Evolutionary conservation across 2,888 invertebrate species (phyloP).

Genomic region (Hirudinaria manillensis): DNA sequence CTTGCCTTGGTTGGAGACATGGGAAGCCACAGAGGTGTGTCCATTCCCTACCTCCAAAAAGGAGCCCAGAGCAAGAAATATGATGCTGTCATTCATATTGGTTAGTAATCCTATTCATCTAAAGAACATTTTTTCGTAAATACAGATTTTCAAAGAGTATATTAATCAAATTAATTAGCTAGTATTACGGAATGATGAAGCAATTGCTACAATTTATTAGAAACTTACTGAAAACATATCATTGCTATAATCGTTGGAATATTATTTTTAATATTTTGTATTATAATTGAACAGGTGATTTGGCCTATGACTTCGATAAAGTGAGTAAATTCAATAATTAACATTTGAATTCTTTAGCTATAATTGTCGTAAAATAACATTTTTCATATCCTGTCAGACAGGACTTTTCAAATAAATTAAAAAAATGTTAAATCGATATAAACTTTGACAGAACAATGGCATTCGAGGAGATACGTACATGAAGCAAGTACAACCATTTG

Average conservation of each 20-base stretch:
- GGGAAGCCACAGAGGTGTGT: conserved; percentile 84
- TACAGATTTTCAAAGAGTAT: too few relatives aligned
- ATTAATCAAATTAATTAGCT: too few relatives aligned
- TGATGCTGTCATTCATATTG: conserved; percentile 79
- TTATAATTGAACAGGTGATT: conserved; percentile 40
- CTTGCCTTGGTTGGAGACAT: conserved; percentile 87
- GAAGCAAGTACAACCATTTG: conserved; percentile 80
- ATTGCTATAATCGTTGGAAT: too few relatives aligned
- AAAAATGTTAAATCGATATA: not conserved
- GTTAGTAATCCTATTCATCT: conserved; percentile 31
- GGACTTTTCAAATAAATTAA: too few relatives aligned
- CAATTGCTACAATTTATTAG: too few relatives aligned
- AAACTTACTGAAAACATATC: too few relatives aligned
- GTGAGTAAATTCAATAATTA: conserved; percentile 37
- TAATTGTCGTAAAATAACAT: too few relatives aligned
- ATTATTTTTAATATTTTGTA: not conserved
- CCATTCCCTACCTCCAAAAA: conserved; percentile 74
- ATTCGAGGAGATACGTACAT: conserved; percentile 83
- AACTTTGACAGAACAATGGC: conserved; percentile 62
- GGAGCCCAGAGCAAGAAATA: conserved; percentile 68
- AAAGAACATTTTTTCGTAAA: too few relatives aligned
- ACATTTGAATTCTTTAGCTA: too few relatives aligned
- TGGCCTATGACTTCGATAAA: conserved; percentile 44
- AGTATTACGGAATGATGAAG: too few relatives aligned
- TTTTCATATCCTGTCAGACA: too few relatives aligned